phyloP scores from a whole-genome alignment of 2,113 vertebrate genomes.

The Ciconia boyciana region DNA sequence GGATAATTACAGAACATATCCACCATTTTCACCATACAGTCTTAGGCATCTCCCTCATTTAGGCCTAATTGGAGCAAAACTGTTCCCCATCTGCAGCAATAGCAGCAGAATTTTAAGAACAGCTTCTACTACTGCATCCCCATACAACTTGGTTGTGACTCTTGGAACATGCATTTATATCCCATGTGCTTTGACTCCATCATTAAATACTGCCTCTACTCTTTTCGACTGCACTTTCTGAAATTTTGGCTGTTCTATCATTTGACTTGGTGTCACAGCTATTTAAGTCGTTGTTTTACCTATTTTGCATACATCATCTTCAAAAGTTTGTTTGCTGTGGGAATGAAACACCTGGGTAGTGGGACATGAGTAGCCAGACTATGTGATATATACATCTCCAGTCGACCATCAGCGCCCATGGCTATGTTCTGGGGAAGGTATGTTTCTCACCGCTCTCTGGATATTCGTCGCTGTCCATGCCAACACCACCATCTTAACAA shows the following conservation, averaged over 20 bases:
- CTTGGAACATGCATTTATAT: background rate
- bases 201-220: background rate
- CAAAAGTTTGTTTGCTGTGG: background rate
- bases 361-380: background rate
- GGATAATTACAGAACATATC: background rate
- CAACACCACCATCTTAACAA: background rate
- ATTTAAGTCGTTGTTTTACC: background rate
- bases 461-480: fast-evolving
- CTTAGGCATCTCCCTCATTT: background rate
- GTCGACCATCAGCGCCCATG: background rate
- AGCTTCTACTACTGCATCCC: background rate
- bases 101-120: background rate
- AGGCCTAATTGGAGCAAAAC: background rate
- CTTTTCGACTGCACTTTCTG: background rate
- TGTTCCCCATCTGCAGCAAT: background rate
- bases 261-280: background rate
- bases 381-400: fast-evolving
- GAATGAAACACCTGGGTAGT: background rate
- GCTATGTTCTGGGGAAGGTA: background rate
- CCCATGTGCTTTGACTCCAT: background rate
- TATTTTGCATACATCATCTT: background rate
- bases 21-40: background rate
- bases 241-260: background rate
- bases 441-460: background rate
- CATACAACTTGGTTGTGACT: background rate